Base-by-base conservation (phyloP, 2,888 invertebrate genomes). In the Chrysopilus asiliformis region DNA sequence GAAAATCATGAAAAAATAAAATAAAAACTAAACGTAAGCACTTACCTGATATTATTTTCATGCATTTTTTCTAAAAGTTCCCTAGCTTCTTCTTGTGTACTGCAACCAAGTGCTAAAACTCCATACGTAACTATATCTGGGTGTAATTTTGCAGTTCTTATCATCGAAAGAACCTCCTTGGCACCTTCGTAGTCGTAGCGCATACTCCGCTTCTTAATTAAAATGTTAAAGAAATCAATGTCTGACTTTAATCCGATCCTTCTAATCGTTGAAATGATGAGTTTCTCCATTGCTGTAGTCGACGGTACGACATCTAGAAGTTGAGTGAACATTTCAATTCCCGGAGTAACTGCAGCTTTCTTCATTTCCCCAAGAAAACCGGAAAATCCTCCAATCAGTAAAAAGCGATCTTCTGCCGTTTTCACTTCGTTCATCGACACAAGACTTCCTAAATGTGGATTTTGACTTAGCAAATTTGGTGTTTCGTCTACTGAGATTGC, bases 101-200 rank as follows among this genome's bases (percentile, higher is more conserved):
- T 65, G 57, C 93, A 93, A 9, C 82, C 74, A 50, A 90, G 60
- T 1, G 93, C 81, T 40, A 94, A 59, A 2, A 82, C 76, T 27
- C 90, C 91, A 66, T 82, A 94, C 0, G 93, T 93, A 48, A 84
- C 70, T 46, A 89, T 69, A 58, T 90, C 75, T 1, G 79, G 76
- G 43, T 65, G 62, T 16, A 82, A 55, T 36, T 60, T 65, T 32
- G 72, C 71, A 13, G 66, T 64, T 39, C 65, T 55, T 45, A 80
- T 71, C 47, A 74, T 59, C 10, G 63, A 50, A 35, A 70, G 58
- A 1, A 79, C 72, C 47, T 68, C 70, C 67, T 72, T 72, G 10
- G 85, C 89, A 47, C 67, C 70, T 34, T 72, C 66, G 55, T 76
- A 78, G 54, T 84, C 78, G 39, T 59, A 65, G 45, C 86, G 67